Conservation (phyloP, 2,113 vertebrate species). For the Zosterops pallidus region DNA sequence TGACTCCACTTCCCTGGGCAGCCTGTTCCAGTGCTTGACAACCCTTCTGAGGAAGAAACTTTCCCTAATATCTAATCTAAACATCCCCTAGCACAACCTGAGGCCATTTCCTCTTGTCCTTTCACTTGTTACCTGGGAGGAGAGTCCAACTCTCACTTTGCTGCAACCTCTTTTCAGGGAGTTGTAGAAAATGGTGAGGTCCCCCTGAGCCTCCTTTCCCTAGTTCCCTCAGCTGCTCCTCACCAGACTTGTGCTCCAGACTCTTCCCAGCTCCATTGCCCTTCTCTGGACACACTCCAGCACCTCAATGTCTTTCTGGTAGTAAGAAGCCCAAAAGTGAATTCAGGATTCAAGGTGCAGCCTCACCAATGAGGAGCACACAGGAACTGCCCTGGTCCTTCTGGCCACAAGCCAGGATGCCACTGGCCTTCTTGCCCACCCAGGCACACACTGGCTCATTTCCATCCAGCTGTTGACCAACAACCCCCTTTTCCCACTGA, state of each 20-base stretch:
- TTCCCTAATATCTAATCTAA: not conserved
- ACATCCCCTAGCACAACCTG: not conserved
- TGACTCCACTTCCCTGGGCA: not conserved
- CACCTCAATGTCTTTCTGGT: not conserved
- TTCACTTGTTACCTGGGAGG: not conserved
- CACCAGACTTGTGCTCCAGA: not conserved
- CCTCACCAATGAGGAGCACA: not conserved
- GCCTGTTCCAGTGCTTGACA: not conserved
- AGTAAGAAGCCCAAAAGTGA: not conserved
- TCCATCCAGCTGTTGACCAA: not conserved
- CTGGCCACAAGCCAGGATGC: not conserved
- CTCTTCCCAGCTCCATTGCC: not conserved
- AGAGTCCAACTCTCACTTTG: not conserved
- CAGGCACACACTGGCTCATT: not conserved
- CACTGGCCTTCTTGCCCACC: not conserved
- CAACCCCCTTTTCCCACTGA: not conserved
- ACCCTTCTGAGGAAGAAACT: not conserved
- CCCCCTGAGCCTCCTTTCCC: not conserved
- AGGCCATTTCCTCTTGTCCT: not conserved
- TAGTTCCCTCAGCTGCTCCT: not conserved
- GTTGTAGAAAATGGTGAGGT: not conserved
- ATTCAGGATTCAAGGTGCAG: not conserved
- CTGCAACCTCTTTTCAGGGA: not conserved
- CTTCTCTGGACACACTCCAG: not conserved
- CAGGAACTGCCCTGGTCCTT: not conserved